Evolutionary conservation across 2,797 vertebrate genomes (phyloP), one percentile per base, ranked within the genome.

Genomic region (Pipistrellus pipistrellus): DNA sequence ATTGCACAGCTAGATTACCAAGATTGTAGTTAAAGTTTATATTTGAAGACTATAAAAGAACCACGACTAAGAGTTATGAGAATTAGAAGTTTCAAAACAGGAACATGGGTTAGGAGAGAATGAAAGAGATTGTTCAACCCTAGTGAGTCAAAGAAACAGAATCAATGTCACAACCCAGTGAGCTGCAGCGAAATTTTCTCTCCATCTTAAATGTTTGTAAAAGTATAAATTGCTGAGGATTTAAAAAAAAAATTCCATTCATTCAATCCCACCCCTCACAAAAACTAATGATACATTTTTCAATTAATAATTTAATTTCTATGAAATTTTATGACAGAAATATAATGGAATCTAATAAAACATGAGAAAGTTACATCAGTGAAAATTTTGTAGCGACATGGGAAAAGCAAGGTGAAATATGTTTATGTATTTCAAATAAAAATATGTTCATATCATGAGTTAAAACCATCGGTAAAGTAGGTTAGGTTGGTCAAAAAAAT

Each of bases 41-140:
- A 82, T 81, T 32, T 95, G 17, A 90, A 72, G 14, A 92, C 75
- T 59, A 72, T 85, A 71, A 66, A 93, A 8, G 69, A 48, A 6
- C 76, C 20, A 88, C 57, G 4, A 90, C 13, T 75, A 77, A 62
- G 7, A 72, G 72, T 72, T 44, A 23, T 2, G 41, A 66, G 17
- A 81, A 32, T 84, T 55, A 11, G 13, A 90, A 84, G 32, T 59
- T 59, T 13, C 57, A 59, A 59, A 59, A 27, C 4, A 59, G 25
- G 32, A 9, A 71, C 69, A 4, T 4, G 48, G 20, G 9, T 3
- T 38, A 53, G 3, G 20, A 75, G 25, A 64, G 21, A 59, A 13
- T n/a, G 30, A 55, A 17, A 80, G 4, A 1, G 3, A 2, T 71
- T 90, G 8, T 41, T 84, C 12, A 85, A 73, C 3, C 41, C 84